Conservation (phyloP, 2,888 invertebrate species). For the Eristalis tenax region DNA sequence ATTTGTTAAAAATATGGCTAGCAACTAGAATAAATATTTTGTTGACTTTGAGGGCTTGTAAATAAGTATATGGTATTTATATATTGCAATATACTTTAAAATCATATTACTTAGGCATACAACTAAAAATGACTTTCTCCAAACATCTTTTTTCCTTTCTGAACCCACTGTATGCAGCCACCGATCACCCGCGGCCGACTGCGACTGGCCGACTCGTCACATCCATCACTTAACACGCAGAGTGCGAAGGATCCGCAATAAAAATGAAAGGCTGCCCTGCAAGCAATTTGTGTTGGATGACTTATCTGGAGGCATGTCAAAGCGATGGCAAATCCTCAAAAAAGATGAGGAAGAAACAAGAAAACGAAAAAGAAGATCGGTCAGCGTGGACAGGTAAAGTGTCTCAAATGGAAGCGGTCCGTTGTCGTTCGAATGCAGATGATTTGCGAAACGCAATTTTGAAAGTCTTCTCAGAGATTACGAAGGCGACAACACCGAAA, state of each 20-base stretch:
- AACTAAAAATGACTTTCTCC: too few species aligned
- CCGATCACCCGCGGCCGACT: background rate
- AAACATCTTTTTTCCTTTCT: too few species aligned
- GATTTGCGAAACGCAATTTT: slow-evolving; percentile 59
- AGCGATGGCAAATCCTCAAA: slow-evolving; percentile 45
- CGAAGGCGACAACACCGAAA: background rate
- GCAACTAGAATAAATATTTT: too few species aligned
- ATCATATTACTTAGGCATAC: too few species aligned
- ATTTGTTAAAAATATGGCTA: too few species aligned
- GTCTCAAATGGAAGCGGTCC: slow-evolving; percentile 52
- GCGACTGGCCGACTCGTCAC: slow-evolving; percentile 5
- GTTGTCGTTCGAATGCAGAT: slow-evolving; percentile 60
- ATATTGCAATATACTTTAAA: too few species aligned
- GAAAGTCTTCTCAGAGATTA: slow-evolving; percentile 40
- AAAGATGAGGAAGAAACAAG: background rate
- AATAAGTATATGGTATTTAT: too few species aligned
- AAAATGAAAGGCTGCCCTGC: slow-evolving; percentile 59
- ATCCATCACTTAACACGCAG: slow-evolving; percentile 35
- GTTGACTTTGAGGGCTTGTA: too few species aligned
- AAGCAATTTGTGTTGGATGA: slow-evolving; percentile 58
- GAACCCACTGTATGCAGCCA: too few species aligned
- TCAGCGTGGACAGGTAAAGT: background rate
- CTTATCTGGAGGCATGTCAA: slow-evolving; percentile 54
- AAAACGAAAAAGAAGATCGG: background rate
- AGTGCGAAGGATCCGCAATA: slow-evolving; percentile 49